Percentiles rank a stretch among this genome's conserved stretches.
Conservation (phyloP, 1,140 invertebrate species). For the Ceratina australensis region DNA sequence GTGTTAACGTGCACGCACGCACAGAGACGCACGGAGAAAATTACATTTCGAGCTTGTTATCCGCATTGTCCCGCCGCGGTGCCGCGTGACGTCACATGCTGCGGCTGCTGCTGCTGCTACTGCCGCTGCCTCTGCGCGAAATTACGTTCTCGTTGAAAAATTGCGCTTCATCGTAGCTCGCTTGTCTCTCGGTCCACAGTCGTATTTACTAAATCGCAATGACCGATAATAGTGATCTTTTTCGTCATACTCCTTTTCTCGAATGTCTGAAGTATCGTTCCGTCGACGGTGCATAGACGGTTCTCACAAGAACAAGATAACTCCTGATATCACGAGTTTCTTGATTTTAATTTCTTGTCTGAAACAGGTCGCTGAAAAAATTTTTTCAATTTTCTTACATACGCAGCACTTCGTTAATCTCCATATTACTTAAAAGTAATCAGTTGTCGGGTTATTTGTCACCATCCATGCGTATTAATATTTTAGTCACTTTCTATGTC, state of each 20-base stretch:
- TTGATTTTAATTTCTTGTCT: too few species aligned
- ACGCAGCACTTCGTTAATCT: too few species aligned
- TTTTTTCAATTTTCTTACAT: too few species aligned
- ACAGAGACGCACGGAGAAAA: slow-evolving; percentile 21
- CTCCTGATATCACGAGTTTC: too few species aligned
- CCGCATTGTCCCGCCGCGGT: slow-evolving; percentile 22
- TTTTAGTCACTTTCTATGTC: background rate
- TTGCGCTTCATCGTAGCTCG: slow-evolving; percentile 17
- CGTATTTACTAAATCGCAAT: slow-evolving; percentile 8
- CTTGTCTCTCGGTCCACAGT: slow-evolving; percentile 9
- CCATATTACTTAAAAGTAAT: background rate
- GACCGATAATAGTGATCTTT: background rate
- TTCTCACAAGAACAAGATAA: too few species aligned
- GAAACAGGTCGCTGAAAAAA: too few species aligned
- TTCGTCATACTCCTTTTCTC: background rate
- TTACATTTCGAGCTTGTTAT: slow-evolving; percentile 33
- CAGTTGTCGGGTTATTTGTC: background rate
- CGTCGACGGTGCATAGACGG: too few species aligned
- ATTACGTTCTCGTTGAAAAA: slow-evolving; percentile 33
- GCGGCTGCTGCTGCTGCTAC: background rate
- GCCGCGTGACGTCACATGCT: slow-evolving; percentile 10
- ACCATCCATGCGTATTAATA: background rate
- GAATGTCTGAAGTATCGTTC: background rate
- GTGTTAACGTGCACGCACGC: background rate
- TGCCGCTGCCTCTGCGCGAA: background rate